Evolutionary conservation across 2,113 vertebrate genomes (phyloP).

Genomic region (Phrynosoma platyrhinos): DNA sequence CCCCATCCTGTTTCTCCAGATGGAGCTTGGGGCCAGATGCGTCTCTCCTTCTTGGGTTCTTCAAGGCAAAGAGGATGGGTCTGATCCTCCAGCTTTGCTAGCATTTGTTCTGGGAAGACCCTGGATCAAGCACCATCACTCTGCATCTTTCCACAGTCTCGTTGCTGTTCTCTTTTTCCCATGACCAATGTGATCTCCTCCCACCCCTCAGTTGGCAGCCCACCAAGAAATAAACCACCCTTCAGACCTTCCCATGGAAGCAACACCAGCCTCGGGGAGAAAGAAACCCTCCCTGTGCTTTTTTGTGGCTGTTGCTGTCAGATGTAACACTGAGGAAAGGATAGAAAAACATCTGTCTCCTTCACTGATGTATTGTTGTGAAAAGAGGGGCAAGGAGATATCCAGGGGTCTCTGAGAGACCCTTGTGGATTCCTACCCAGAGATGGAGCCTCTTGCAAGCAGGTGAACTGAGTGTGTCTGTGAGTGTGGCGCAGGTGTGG

Average conservation of each 20-base stretch:
- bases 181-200: slow-evolving; percentile 26
- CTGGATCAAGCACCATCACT: slow-evolving; percentile 14
- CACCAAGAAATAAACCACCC: slow-evolving; percentile 10
- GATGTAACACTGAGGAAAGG: slow-evolving; percentile 46
- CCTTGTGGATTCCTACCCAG: too few species aligned
- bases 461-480: neutral
- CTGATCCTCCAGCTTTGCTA: too few species aligned
- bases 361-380: slow-evolving; percentile 40
- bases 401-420: too few species aligned
- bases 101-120: too few species aligned
- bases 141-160: slow-evolving; percentile 43
- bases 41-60: too few species aligned
- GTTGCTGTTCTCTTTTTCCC: slow-evolving; percentile 48
- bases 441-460: too few species aligned
- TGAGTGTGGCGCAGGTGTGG: neutral
- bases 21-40: too few species aligned
- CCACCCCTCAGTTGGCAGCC: too few species aligned
- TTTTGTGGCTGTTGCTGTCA: neutral
- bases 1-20: neutral
- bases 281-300: neutral
- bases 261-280: neutral
- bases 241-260: slow-evolving; percentile 23
- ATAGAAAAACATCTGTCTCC: too few species aligned
- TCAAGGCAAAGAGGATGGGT: too few species aligned
- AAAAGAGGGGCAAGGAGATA: neutral